phyloP scores from a whole-genome alignment of 2,113 vertebrate species.

The Uria lomvia region DNA sequence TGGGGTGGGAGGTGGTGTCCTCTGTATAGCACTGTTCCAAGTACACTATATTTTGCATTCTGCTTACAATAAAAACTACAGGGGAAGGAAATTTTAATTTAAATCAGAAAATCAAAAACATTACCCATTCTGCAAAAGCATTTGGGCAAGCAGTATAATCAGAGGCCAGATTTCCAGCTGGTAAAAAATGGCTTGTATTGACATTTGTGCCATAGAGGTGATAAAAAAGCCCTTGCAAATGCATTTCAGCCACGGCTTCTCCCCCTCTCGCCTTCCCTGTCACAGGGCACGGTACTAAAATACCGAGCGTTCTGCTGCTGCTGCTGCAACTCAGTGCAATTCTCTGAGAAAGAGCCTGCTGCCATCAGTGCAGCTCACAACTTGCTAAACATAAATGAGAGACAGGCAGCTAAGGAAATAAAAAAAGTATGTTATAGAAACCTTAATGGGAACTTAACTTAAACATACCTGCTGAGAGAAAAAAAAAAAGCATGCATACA shows the following conservation, averaged over 20 bases:
- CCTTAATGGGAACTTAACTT: background rate
- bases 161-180: background rate
- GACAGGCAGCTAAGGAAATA: background rate
- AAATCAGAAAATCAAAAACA: background rate
- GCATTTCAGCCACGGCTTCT: background rate
- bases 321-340: background rate
- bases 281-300: background rate
- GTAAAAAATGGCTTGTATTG: background rate
- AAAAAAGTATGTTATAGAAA: background rate
- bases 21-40: background rate
- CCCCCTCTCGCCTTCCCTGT: background rate
- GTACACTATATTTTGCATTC: background rate
- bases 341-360: background rate
- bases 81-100: background rate
- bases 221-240: constrained; percentile 13
- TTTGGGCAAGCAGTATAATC: background rate
- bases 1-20: too few relatives aligned
- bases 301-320: background rate
- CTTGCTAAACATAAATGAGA: background rate
- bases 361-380: background rate
- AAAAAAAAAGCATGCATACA: rapidly evolving
- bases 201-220: background rate
- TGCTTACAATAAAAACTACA: background rate
- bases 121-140: background rate
- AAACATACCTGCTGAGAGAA: background rate